phyloP scores from a whole-genome alignment of 2,888 invertebrate genomes.

The Masnerella sp. region DNA sequence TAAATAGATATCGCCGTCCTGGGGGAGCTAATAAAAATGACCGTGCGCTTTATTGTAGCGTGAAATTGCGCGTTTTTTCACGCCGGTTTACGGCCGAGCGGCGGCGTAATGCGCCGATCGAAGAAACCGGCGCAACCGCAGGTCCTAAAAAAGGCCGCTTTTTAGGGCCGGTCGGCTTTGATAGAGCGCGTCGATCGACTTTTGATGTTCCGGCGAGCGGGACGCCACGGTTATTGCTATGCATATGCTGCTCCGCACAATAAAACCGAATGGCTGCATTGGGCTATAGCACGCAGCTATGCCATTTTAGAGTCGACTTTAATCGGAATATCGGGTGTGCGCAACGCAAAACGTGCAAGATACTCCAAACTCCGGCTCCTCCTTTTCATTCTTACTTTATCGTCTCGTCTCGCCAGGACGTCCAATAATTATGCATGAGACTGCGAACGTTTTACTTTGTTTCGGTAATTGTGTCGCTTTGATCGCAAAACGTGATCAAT shows the following conservation, averaged over 20 bases:
- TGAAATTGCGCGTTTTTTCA: slow-evolving; percentile 39
- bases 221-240: slow-evolving; percentile 73
- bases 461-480: background rate
- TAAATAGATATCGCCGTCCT: slow-evolving; percentile 42
- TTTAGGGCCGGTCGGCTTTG: slow-evolving; percentile 49
- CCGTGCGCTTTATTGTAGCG: slow-evolving; percentile 38
- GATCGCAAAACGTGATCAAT: background rate
- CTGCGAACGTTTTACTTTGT: background rate
- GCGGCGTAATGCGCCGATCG: slow-evolving; percentile 26
- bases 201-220: slow-evolving; percentile 59
- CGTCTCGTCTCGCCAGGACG: slow-evolving; percentile 1
- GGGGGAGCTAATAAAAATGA: slow-evolving; percentile 34
- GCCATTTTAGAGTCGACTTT: slow-evolving; percentile 72
- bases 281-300: slow-evolving; percentile 60
- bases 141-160: slow-evolving; percentile 15
- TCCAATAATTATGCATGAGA: slow-evolving; percentile 15
- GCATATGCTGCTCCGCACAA: slow-evolving; percentile 72
- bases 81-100: slow-evolving; percentile 15
- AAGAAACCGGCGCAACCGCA: slow-evolving; percentile 28
- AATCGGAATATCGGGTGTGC: slow-evolving; percentile 69
- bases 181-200: slow-evolving; percentile 64
- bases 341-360: slow-evolving; percentile 59
- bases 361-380: slow-evolving; percentile 54
- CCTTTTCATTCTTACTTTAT: slow-evolving; percentile 33
- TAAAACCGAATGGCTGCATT: slow-evolving; percentile 73